Base-by-base conservation (phyloP, 2,113 vertebrate genomes). In the Sceloporus undulatus region DNA sequence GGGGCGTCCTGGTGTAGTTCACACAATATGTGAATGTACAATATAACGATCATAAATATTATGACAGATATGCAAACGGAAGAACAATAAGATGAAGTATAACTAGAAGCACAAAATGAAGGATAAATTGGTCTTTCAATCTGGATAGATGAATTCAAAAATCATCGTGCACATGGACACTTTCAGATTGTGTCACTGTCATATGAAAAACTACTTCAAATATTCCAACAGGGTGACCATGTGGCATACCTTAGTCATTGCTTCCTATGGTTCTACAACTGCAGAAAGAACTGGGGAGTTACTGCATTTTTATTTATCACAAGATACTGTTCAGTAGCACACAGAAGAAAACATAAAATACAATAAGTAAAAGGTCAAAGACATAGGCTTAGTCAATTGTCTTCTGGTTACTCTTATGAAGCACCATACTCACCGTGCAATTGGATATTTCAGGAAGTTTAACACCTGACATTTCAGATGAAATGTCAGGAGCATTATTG, bases 401-500 rank as follows among this genome's bases (percentile, higher is more conserved):
- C 85, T 79, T 0, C 42, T 8, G 68, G 56, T 86, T 89, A 92
- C 90, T 93, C 90, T 93, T 93, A 94, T 76, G 84, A 90, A 92
- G 81, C 18, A 86, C 88, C 78, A 73, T 85, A 79, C 65, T 84
- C 52, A 90, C 85, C 83, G 84, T 5, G 29, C 87, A 92, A 92
- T 90, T 89, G 52, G 71, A 56, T 89, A 90, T 91, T 95, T 94
- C 80, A 90, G 93, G 79, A 94, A 85, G 80, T 92, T 92, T 88
- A 94, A 89, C 80, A 93, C 81, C 93, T 95, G 93, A 94, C 93
- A 95, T 96, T 96, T 89, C 88, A 94, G 88, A 94, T 91, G 83
- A 95, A 95, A 95, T 92, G 92, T 90, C 95, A 94, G 85, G 86
- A 92, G 90, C 0, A 85, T 85, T 90, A 92, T 85, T 93, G 87